These are phyloP conservation scores for Mesembrinibis cayennensis DNA, from an alignment of 2,113 vertebrate genomes.

Conservation along the genomic window DNA sequence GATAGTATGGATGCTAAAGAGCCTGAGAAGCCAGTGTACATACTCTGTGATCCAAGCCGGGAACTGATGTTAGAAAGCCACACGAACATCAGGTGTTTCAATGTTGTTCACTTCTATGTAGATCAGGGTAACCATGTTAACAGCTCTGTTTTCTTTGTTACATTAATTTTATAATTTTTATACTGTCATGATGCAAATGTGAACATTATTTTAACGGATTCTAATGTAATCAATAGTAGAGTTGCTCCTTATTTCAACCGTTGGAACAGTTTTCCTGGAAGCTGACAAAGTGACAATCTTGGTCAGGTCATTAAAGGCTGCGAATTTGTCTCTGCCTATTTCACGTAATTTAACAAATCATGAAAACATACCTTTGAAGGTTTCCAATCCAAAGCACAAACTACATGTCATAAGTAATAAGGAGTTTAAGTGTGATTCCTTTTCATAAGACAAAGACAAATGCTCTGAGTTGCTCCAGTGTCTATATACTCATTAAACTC, in stretches of 20 bases:
- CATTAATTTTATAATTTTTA: not conserved
- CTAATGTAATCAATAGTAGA: not conserved
- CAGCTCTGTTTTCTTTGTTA: not conserved
- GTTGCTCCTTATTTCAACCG: not conserved
- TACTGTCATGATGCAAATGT: not conserved
- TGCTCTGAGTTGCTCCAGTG: not conserved
- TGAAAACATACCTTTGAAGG: not conserved
- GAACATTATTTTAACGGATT: accelerated
- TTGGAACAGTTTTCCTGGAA: not conserved
- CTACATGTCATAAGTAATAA: not conserved
- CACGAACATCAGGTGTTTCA: not conserved
- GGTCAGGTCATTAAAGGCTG: not conserved
- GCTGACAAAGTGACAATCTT: not conserved
- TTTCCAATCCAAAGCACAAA: not conserved
- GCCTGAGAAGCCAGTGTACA: not conserved
- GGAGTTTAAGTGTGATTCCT: not conserved
- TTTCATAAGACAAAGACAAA: not conserved
- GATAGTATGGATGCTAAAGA: not conserved
- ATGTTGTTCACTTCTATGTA: not conserved
- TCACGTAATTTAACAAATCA: not conserved
- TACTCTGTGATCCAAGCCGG: not conserved
- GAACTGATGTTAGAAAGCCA: not conserved
- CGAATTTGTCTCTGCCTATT: not conserved
- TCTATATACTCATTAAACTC: not conserved
- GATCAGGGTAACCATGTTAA: not conserved